Evolutionary conservation across 2,888 invertebrate species (phyloP), one percentile per base, ranked within the genome.

Genomic region (Rhynchonema sp.): DNA sequence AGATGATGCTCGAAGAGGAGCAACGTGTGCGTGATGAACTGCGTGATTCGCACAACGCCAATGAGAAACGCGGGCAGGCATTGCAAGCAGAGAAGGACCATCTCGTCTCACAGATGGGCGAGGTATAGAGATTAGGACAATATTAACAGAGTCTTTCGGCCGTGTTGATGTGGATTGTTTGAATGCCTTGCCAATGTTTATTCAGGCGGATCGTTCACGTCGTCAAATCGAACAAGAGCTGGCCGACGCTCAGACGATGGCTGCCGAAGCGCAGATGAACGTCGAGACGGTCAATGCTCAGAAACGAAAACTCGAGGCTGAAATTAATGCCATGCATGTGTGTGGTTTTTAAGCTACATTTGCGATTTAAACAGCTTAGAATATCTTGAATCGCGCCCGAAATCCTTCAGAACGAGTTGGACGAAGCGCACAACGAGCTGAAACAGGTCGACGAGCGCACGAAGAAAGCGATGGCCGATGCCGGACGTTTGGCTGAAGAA

Each of bases 381-480:
- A n/a, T n/a, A n/a, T n/a, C n/a, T 17, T 38, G 38, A 27, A 27
- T 26, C 6, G n/a, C 2, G 25, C 38, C 6, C 17, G 6, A 6
- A 17, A 55, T 1, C n/a, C 63, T 62, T 20, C 68, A 81, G 80
- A 86, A 90, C 75, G 96, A 98, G 79, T 83, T 98, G 75, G 94
- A 94, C 77, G 96, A 96, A 79, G 84, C 92, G 74, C 82, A 92
- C 78, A 89, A 87, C 80, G 96, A 98, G 79, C 88, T 94, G 76
- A 92, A 91, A 83, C 87, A 86, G 81, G 88, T 90, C 68, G 96
- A 98, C 77, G 98, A 98, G 79, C 90, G 90, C 81, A 89, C 90
- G 70, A 91, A 90, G 84, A 96, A 92, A 81, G 90, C 91, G 57
- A 89, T 91, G 88, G 87, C 89, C 70, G 96, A 96, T 78, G 92